Conservation (phyloP, 2,113 vertebrate species). For the Notarius lentiginosus region DNA sequence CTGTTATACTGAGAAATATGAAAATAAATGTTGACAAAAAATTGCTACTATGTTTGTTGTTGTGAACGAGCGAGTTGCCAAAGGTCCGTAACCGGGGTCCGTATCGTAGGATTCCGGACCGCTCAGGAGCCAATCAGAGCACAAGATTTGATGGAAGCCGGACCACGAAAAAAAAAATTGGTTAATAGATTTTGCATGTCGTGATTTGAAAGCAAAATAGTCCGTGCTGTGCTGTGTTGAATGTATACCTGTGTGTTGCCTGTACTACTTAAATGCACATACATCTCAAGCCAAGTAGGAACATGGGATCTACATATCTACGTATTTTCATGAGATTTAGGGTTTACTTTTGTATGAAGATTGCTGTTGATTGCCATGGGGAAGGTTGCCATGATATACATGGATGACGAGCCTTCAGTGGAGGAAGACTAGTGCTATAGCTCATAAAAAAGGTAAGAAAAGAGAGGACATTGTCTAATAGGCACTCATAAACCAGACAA, state of each 20-base stretch:
- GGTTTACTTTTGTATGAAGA: background rate
- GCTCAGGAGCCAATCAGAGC: too few species aligned
- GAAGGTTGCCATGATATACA: background rate
- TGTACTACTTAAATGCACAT: background rate
- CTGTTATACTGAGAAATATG: too few species aligned
- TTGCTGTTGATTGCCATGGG: background rate
- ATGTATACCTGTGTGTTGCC: background rate
- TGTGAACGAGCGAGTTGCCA: too few species aligned
- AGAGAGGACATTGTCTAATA: background rate
- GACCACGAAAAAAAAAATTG: background rate
- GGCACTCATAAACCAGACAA: background rate
- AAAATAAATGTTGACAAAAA: too few species aligned
- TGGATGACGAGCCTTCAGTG: background rate
- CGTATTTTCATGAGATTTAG: background rate
- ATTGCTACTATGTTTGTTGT: too few species aligned
- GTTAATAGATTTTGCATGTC: background rate
- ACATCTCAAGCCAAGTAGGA: background rate
- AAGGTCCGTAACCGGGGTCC: too few species aligned
- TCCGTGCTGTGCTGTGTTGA: background rate
- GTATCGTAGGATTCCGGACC: too few species aligned
- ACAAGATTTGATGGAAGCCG: too few species aligned
- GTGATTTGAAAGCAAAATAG: constrained; percentile 30
- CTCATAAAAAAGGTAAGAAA: background rate
- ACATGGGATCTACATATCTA: background rate
- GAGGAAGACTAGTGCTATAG: background rate